Evolutionary conservation across 1,140 invertebrate species (phyloP), one percentile per base, ranked within the genome.

Genomic region (Luehdorfia chinensis): DNA sequence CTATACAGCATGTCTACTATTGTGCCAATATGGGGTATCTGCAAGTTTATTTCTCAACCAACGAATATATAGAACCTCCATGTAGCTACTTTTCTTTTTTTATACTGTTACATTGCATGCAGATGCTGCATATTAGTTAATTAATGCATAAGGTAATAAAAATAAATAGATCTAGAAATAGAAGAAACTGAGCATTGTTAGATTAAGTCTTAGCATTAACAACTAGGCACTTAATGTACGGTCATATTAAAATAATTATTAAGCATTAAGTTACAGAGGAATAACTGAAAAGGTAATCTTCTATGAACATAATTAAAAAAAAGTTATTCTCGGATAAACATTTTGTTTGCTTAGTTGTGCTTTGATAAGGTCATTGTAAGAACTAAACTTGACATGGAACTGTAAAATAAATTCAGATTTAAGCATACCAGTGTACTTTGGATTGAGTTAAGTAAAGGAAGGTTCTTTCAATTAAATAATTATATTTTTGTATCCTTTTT

Each of bases 21-120:
- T 50, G 52, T 37, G 33, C 25, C 44, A 49, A 52, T 59, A 37
- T 64, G 60, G 34, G 30, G 25, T 50, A 62, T 57, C 63, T 64
- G 51, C 56, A 61, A 39, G 12, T 41, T 15, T 15, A 30, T 30
- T 11, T 12, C 9, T 12, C 9, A 31, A 21, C 19, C 25, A 31
- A 31, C 9, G 6, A 31, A 31, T 6, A 27, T 27, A 27, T 4
- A 21, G n/a, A n/a, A n/a, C n/a, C n/a, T n/a, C n/a, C n/a, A n/a
- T n/a, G n/a, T n/a, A n/a, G n/a, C n/a, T n/a, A n/a, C n/a, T n/a
- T n/a, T n/a, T n/a, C n/a, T n/a, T n/a, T n/a, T n/a, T n/a, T n/a
- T n/a, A 27, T 27, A 9, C 25, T 9, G 8, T 27, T 27, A n/a
- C 25, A n/a, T 8, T 27, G 25, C 30, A 13, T 41, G 37, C 37